Conservation (phyloP, 2,888 invertebrate genomes). For the Chaitophorus viminalis region DNA sequence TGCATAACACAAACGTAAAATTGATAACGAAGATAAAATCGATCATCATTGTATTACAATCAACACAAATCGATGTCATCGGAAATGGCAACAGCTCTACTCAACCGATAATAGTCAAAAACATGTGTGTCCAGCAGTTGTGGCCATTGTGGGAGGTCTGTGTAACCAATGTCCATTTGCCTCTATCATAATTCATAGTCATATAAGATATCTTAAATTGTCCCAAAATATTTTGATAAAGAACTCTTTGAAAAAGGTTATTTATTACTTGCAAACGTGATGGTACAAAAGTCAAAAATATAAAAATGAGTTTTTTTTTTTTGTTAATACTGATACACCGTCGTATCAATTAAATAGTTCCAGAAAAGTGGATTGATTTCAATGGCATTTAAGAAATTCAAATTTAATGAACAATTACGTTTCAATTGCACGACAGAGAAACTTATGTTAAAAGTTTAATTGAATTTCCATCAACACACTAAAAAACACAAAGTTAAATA, state of each 20-base stretch:
- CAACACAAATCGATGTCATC: not conserved
- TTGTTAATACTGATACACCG: not conserved
- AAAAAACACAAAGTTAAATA: not conserved
- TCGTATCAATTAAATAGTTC: conserved; percentile 4
- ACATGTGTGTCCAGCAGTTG: not conserved
- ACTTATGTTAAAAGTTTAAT: too few relatives aligned
- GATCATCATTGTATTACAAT: not conserved
- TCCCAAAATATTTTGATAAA: conserved; percentile 7
- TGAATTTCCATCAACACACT: not conserved
- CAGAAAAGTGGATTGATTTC: not conserved
- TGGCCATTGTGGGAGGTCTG: not conserved
- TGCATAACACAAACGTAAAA: not conserved
- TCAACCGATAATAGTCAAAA: not conserved
- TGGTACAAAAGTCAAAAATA: not conserved
- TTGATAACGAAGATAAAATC: not conserved
- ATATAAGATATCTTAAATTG: not conserved
- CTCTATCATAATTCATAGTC: not conserved
- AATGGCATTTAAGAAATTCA: not conserved
- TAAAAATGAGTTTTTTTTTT: too few relatives aligned
- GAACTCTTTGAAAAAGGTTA: not conserved
- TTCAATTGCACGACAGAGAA: too few relatives aligned
- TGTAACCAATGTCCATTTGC: not conserved
- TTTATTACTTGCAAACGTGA: conserved; percentile 5
- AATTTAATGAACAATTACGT: not conserved
- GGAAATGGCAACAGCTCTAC: not conserved